phyloP scores from a whole-genome alignment of 2,888 invertebrate species.

The Eilema sororculum region DNA sequence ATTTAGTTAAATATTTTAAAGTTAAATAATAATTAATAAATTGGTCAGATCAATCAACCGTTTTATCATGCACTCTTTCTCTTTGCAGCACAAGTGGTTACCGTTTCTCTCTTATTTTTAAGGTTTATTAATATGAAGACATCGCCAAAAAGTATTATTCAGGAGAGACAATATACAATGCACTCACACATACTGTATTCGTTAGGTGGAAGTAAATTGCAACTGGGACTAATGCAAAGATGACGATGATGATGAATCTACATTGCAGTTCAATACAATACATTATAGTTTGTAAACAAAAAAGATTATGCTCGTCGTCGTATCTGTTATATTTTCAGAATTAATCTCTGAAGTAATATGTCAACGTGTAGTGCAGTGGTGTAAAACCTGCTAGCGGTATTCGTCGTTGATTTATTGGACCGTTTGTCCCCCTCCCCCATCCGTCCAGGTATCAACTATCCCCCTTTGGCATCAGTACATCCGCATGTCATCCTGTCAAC shows the following conservation, averaged over 20 bases:
- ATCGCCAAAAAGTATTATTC: background rate
- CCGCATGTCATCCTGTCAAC: conserved; percentile 38
- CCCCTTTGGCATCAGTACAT: conserved; percentile 19
- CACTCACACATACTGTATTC: no score
- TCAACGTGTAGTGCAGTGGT: conserved; percentile 64
- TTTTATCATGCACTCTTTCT: background rate
- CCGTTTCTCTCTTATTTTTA: background rate
- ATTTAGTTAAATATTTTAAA: no score
- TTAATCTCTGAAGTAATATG: conserved; percentile 67
- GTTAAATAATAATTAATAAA: no score
- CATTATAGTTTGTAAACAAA: background rate
- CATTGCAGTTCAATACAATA: no score
- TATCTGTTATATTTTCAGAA: conserved; percentile 37
- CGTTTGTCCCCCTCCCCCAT: conserved; percentile 62
- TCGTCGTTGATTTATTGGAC: conserved; percentile 74
- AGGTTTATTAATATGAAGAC: background rate
- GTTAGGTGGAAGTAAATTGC: no score
- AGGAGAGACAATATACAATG: background rate
- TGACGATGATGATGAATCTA: no score
- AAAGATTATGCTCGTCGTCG: conserved; percentile 6
- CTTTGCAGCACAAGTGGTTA: background rate
- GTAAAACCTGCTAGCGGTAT: conserved; percentile 76
- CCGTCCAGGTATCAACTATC: conserved; percentile 48
- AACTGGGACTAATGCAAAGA: no score
- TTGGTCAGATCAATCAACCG: no score